Percentiles rank a stretch among this genome's conserved stretches.
phyloP scores from a whole-genome alignment of 2,113 vertebrate species.

The Microtus ochrogaster region DNA sequence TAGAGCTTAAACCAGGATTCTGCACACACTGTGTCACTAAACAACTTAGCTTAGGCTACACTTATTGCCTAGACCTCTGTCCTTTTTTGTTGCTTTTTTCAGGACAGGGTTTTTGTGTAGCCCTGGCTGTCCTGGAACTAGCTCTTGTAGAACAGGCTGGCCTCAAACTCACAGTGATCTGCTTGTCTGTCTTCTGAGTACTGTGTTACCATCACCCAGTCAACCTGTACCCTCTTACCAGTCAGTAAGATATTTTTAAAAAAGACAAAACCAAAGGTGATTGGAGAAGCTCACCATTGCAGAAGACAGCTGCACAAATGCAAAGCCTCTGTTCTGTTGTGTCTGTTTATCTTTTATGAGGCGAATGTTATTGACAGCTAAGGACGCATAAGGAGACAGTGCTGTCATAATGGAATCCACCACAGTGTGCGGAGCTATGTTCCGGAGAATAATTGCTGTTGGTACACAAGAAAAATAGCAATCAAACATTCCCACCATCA shows the following conservation, averaged over 20 bases:
- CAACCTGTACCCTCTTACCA: not conserved
- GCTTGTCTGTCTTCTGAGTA: too few relatives aligned
- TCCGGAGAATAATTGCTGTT: slow-evolving; percentile 97
- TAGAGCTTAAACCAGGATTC: not conserved
- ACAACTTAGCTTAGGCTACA: not conserved
- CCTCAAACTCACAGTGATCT: too few relatives aligned
- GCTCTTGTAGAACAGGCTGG: too few relatives aligned
- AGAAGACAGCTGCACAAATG: slow-evolving; percentile 97
- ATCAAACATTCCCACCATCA: not conserved
- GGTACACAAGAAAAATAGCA: slow-evolving; percentile 42
- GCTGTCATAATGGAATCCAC: slow-evolving; percentile 97
- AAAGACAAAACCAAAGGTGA: not conserved
- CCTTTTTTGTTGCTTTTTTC: too few relatives aligned
- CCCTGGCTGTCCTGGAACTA: too few relatives aligned
- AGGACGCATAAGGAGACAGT: slow-evolving; percentile 96
- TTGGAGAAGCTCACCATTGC: slow-evolving; percentile 91
- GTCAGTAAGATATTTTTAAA: not conserved
- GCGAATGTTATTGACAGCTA: slow-evolving; percentile 96
- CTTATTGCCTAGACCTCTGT: not conserved
- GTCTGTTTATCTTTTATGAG: slow-evolving; percentile 99
- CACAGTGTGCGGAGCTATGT: slow-evolving; percentile 95
- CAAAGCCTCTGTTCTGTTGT: slow-evolving; percentile 97
- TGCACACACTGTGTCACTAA: not conserved
- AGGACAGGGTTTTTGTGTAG: too few relatives aligned
- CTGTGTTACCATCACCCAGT: too few relatives aligned